Base-by-base conservation (phyloP, 2,888 invertebrate genomes). In the Druceiella hillmani region DNA sequence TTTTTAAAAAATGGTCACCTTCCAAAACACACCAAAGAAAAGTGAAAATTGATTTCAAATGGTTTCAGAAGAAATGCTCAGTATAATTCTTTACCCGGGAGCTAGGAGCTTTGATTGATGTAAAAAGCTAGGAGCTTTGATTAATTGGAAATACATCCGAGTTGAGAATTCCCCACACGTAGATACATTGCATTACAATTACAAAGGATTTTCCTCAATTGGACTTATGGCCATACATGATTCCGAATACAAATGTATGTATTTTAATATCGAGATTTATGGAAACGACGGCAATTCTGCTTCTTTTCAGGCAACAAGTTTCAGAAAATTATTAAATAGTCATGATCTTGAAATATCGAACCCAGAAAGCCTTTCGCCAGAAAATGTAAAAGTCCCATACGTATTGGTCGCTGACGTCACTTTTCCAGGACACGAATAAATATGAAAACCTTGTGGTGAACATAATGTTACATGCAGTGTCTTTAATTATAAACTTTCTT, bases 281-380 rank as follows among this genome's bases (percentile, higher is more conserved):
- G 13, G 32, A 36, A 40, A 40, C 35, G 36, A 40, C 22, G 35
- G 40, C 28, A 36, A 40, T 36, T 40, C 31, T 26, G 35, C 31
- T 22, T 32, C 20, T 32, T 32, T 36, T 31, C 31, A 40, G n/a
- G 16, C 30, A 16, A 40, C 40, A 31, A 10, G 14, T 31, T 40
- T 40, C 36, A 36, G 36, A 26, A 40, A 36, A 31, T 22, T 36
- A 27, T 17, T 36, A 30, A 33, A 33, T 14, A 33, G 27, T 33
- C n/a, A n/a, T n/a, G n/a, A n/a, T n/a, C n/a, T n/a, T n/a, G n/a
- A n/a, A n/a, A n/a, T n/a, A n/a, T n/a, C 33, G 28, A 33, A 27
- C 27, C 33, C 27, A 20, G 28, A 26, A 38, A 33, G 22, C 38
- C 33, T 34, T n/a, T 24, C 34, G 25, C 24, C 28, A 28, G 38